phyloP scores from a whole-genome alignment of 2,888 invertebrate species.

The Hirtodrosophila histrioides region DNA sequence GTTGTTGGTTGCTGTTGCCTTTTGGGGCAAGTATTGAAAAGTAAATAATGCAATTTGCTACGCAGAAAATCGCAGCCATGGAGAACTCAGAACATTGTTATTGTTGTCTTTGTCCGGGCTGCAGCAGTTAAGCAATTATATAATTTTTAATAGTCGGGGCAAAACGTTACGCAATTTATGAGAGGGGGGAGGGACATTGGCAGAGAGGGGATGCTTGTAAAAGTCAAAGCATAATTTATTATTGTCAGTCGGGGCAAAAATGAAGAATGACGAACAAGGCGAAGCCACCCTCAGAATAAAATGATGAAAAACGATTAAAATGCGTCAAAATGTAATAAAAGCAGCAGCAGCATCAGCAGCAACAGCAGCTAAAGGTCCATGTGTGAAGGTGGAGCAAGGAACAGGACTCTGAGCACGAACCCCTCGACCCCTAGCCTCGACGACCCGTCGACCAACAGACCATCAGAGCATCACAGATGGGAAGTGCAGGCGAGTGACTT shows the following conservation, averaged over 20 bases:
- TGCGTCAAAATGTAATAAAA: slow-evolving; percentile 60
- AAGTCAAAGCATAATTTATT: slow-evolving; percentile 73
- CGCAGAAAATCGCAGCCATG: slow-evolving; percentile 38
- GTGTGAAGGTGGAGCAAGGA: slow-evolving; percentile 28
- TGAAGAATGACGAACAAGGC: slow-evolving; percentile 41
- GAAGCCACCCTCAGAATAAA: slow-evolving; percentile 34
- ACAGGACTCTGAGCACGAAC: slow-evolving; percentile 6
- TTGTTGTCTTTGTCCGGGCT: slow-evolving; percentile 38
- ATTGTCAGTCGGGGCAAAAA: slow-evolving; percentile 56
- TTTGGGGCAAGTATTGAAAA: slow-evolving; percentile 61
- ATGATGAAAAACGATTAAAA: slow-evolving; percentile 61
- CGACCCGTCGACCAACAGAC: slow-evolving; percentile 10
- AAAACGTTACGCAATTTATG: slow-evolving; percentile 65
- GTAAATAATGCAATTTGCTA: slow-evolving; percentile 72
- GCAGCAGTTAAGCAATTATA: slow-evolving; percentile 73
- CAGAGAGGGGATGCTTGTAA: slow-evolving; percentile 45
- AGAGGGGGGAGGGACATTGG: slow-evolving; percentile 1
- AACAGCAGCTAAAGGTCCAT: slow-evolving; percentile 25
- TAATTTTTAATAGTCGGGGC: slow-evolving; percentile 68
- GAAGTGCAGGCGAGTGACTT: slow-evolving; percentile 49
- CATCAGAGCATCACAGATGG: slow-evolving; percentile 7
- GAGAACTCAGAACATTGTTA: slow-evolving; percentile 19
- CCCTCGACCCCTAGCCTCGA: neutral
- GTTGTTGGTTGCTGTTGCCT: slow-evolving; percentile 15
- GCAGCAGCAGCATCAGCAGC: slow-evolving; percentile 9